phyloP scores from a whole-genome alignment of 2,888 invertebrate genomes.

The Limnephilus rhombicus region DNA sequence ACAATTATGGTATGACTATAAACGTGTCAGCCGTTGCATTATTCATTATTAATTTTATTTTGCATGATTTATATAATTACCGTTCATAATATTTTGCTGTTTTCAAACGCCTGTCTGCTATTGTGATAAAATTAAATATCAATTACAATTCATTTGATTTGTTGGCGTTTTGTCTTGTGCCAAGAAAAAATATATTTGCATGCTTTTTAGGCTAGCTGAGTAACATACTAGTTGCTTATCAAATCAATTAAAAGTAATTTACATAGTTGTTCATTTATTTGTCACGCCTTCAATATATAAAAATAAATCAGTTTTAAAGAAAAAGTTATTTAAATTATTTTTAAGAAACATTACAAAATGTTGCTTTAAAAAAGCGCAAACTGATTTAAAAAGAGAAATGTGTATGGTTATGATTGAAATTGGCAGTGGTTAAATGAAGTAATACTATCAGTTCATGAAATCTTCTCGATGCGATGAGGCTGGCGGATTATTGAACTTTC shows the following conservation, averaged over 20 bases:
- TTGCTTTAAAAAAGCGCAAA: background rate
- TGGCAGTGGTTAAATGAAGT: background rate
- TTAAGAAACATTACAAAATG: background rate
- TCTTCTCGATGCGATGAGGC: background rate
- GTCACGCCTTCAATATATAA: no score
- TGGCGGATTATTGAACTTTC: slow-evolving; percentile 29
- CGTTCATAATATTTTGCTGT: background rate
- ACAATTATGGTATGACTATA: background rate
- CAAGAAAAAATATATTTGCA: background rate
- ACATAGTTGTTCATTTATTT: background rate
- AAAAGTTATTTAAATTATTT: no score
- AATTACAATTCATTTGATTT: background rate
- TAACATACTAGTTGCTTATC: background rate
- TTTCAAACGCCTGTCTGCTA: background rate
- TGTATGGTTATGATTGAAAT: background rate
- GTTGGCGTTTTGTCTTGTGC: slow-evolving; percentile 18
- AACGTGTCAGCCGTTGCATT: background rate
- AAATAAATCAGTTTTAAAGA: background rate
- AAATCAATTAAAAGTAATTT: slow-evolving; percentile 26
- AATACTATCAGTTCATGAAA: background rate
- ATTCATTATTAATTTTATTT: background rate
- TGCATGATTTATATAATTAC: background rate
- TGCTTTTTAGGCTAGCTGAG: background rate
- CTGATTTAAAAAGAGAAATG: background rate
- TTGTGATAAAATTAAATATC: background rate